Evolutionary conservation across 1,140 invertebrate genomes (phyloP).

Genomic region (Pogonomyrmex californicus): DNA sequence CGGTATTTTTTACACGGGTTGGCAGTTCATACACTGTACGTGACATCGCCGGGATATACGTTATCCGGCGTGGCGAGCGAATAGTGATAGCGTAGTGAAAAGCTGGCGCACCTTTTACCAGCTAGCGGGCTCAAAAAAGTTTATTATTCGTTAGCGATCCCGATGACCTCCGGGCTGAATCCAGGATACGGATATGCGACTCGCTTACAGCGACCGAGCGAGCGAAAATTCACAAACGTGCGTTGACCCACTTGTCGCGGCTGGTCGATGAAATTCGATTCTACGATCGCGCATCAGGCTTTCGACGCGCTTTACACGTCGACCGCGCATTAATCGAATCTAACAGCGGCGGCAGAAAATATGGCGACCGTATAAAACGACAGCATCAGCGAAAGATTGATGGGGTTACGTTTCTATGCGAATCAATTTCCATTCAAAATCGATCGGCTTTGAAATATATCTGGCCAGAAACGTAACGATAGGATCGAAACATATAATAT

Average conservation of each 20-base stretch:
- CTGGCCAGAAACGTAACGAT: not conserved
- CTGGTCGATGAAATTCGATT: conserved; percentile 55
- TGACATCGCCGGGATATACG: conserved; percentile 40
- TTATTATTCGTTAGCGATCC: conserved; percentile 60
- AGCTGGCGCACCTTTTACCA: conserved; percentile 42
- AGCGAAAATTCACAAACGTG: conserved; percentile 16
- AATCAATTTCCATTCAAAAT: conserved; percentile 7
- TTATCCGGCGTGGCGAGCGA: conserved; percentile 41
- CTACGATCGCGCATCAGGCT: conserved; percentile 33
- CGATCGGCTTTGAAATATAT: not conserved
- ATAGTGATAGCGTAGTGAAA: conserved; percentile 52
- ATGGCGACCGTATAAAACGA: conserved; percentile 16
- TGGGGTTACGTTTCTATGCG: conserved; percentile 8
- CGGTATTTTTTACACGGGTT: conserved; percentile 43
- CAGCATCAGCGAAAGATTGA: conserved; percentile 4
- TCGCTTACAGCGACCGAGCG: not conserved
- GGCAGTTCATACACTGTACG: conserved; percentile 54
- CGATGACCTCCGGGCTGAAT: not conserved
- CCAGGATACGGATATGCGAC: not conserved
- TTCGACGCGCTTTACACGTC: conserved; percentile 8
- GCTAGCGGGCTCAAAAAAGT: conserved; percentile 18
- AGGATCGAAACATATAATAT: not conserved
- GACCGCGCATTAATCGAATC: conserved; percentile 22
- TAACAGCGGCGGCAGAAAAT: conserved; percentile 13
- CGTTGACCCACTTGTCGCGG: conserved; percentile 42